Evolutionary conservation across 2,797 vertebrate species (phyloP).

Genomic region (Microctenopoma steveboyesi): DNA sequence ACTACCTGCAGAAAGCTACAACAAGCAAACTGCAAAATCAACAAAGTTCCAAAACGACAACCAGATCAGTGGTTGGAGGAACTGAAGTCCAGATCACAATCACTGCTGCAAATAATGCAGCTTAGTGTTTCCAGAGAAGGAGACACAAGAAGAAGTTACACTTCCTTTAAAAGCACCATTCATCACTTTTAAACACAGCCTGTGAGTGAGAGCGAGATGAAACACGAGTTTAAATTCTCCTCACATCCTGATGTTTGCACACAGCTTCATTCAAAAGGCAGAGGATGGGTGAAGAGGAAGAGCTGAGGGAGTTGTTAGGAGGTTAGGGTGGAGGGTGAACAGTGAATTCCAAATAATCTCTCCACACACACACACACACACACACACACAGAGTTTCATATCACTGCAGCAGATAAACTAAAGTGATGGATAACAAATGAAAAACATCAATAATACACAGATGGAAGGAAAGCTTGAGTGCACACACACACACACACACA

Average conservation of each 20-base stretch:
- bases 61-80: too few species aligned
- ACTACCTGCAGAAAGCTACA: too few species aligned
- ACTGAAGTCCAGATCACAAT: too few species aligned
- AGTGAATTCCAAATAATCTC: constrained; percentile 49
- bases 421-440: constrained; percentile 1
- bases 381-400: not conserved
- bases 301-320: constrained; percentile 12
- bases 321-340: not conserved
- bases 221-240: constrained; percentile 50
- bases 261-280: constrained; percentile 44
- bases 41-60: too few species aligned
- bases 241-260: constrained; percentile 58
- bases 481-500: not conserved
- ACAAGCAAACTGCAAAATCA: too few species aligned
- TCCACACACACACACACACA: constrained; percentile 1
- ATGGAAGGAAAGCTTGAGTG: not conserved
- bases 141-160: constrained; percentile 3
- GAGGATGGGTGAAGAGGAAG: constrained; percentile 21
- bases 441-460: constrained; percentile 32
- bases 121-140: too few species aligned
- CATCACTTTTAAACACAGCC: constrained; percentile 9
- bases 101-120: too few species aligned
- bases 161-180: constrained; percentile 9
- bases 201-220: constrained; percentile 5
- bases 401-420: constrained; percentile 9